These are phyloP conservation scores for Montifringilla adamsi DNA, from an alignment of 2,113 vertebrate genomes.

Conservation along the genomic window DNA sequence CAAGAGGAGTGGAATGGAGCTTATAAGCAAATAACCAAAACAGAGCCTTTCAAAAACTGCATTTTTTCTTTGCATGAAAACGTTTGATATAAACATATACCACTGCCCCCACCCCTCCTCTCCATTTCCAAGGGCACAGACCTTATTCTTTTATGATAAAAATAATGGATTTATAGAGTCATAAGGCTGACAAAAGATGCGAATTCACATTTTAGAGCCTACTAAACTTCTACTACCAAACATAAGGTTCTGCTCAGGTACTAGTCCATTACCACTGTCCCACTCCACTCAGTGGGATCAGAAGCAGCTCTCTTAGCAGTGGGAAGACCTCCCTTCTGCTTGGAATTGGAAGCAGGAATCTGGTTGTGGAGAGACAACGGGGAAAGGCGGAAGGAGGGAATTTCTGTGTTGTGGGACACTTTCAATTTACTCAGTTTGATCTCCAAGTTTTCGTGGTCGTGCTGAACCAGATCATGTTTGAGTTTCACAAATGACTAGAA, in stretches of 20 bases:
- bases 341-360: neutral
- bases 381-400: neutral
- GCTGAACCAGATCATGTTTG: slow-evolving; percentile 32
- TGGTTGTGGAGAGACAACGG: neutral
- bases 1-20: neutral
- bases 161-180: neutral
- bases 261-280: neutral
- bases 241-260: neutral
- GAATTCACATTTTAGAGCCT: neutral
- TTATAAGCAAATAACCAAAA: neutral
- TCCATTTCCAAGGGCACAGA: neutral
- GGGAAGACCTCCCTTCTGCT: neutral
- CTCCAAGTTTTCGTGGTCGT: slow-evolving; percentile 46
- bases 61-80: neutral
- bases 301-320: neutral
- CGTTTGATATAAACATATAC: neutral
- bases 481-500: slow-evolving; percentile 47
- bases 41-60: neutral
- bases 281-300: neutral
- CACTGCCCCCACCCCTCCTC: neutral
- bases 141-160: neutral
- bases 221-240: neutral
- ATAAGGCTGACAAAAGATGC: neutral
- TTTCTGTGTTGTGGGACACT: slow-evolving; percentile 55
- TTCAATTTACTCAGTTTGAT: slow-evolving; percentile 24